These are phyloP conservation scores for Sterna hirundo DNA, from an alignment of 2,113 vertebrate genomes.

Conservation along the genomic window DNA sequence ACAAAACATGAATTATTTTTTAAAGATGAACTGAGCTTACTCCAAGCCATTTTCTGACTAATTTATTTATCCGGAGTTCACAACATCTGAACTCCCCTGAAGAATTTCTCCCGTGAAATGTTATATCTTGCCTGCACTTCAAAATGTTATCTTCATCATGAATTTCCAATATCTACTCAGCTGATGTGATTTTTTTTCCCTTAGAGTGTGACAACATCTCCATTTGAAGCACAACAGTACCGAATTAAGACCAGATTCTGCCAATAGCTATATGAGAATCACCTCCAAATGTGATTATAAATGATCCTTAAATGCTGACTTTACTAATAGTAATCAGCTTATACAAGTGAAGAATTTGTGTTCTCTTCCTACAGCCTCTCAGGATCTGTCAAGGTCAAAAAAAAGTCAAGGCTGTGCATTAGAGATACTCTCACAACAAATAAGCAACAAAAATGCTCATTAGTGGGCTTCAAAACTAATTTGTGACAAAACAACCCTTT, in stretches of 20 bases:
- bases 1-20: neutral
- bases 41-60: neutral
- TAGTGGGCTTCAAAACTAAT: neutral
- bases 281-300: conserved; percentile 65
- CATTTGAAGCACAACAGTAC: neutral
- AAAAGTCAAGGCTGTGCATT: neutral
- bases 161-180: neutral
- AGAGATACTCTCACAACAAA: conserved; percentile 6
- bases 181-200: neutral
- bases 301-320: conserved; percentile 54
- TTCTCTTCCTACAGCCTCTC: conserved; percentile 13
- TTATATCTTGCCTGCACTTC: neutral
- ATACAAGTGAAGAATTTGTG: conserved; percentile 38
- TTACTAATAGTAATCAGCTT: conserved; percentile 60
- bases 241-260: conserved; percentile 11
- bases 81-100: neutral
- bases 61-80: conserved; percentile 5
- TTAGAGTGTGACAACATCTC: neutral
- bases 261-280: conserved; percentile 2
- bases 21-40: neutral
- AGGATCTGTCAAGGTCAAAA: conserved; percentile 47
- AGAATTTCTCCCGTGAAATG: neutral
- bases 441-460: neutral
- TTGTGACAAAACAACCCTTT: neutral
- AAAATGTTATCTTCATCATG: neutral